Evolutionary conservation across 2,797 vertebrate genomes (phyloP).

Genomic region (Falco naumanni): DNA sequence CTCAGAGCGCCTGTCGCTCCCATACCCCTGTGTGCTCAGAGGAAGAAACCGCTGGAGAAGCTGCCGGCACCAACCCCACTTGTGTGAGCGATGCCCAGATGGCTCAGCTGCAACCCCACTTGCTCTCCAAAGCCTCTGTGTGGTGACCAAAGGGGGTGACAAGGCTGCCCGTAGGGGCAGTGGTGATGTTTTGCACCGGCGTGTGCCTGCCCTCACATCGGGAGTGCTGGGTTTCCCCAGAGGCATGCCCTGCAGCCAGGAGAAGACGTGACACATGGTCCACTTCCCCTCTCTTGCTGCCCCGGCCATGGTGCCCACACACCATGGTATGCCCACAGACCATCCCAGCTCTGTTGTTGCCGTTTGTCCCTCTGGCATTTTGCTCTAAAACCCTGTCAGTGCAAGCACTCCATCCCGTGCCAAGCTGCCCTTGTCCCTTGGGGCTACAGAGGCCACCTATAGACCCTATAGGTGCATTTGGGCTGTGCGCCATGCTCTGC

Average conservation of each 20-base stretch:
- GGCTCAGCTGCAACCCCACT: not conserved
- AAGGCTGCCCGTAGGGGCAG: fast-evolving
- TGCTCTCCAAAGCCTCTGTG: not conserved
- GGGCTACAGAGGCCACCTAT: fast-evolving
- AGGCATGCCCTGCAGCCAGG: not conserved
- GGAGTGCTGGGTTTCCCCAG: no score
- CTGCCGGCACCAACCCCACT: not conserved
- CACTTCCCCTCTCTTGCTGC: fast-evolving
- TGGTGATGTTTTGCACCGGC: fast-evolving
- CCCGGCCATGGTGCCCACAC: fast-evolving
- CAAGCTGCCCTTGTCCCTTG: not conserved
- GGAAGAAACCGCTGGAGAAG: not conserved
- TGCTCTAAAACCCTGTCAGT: not conserved
- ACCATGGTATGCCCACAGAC: fast-evolving
- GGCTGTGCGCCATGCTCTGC: fast-evolving
- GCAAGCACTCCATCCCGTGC: fast-evolving
- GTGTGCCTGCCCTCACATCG: fast-evolving
- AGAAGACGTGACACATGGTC: fast-evolving
- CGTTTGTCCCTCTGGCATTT: fast-evolving
- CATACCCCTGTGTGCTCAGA: fast-evolving
- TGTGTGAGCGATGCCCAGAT: fast-evolving
- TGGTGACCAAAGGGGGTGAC: fast-evolving
- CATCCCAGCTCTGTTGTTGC: not conserved
- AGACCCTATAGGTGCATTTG: fast-evolving
- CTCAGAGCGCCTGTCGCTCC: fast-evolving